Evolutionary conservation across 2,113 vertebrate species (phyloP), one percentile per base, ranked within the genome.

Genomic region (Lethenteron camtschaticum): DNA sequence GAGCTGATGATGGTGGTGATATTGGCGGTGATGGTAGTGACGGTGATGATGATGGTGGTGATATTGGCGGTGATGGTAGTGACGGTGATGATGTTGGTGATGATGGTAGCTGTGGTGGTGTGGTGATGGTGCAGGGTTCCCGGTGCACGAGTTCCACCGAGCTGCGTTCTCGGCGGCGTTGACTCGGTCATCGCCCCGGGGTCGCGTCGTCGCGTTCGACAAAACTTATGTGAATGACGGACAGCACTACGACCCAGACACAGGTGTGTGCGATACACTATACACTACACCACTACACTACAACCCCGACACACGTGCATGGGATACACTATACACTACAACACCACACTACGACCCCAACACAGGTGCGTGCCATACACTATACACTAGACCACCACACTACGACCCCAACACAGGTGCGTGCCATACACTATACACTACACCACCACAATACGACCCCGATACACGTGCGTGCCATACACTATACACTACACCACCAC

Each of bases 121-220:
- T 7, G 41, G 41, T 41, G 41, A 41, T 41, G 41, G 41, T 41
- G 41, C 41, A 41, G 41, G 41, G 41, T 41, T 41, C 41, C 41
- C 41, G 41, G 41, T 41, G 41, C 41, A 41, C 41, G 41, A 41
- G 41, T 41, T 81, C 41, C 87, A 85, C 5, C 78, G 81, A 7
- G 75, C 92, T 8, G 85, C 89, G 4, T 96, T 96, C 80, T 89
- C 88, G 2, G 88, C 88, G 1, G 84, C 88, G 1, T 79, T 95
- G 72, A 88, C 86, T 66, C 77, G 78, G 5, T 82, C 81, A 1
- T 78, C 83, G 73, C 69, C 76, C 8, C 76, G 78, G 57, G 71
- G 83, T 1, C 89, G 88, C 73, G 94, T 90, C 18, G 82, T 95
- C 12, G 73, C 80, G 70, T 96, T 96, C 24, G 85, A 95, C 68